phyloP scores from a whole-genome alignment of 2,888 invertebrate species.

The Trissonchulus sp. region DNA sequence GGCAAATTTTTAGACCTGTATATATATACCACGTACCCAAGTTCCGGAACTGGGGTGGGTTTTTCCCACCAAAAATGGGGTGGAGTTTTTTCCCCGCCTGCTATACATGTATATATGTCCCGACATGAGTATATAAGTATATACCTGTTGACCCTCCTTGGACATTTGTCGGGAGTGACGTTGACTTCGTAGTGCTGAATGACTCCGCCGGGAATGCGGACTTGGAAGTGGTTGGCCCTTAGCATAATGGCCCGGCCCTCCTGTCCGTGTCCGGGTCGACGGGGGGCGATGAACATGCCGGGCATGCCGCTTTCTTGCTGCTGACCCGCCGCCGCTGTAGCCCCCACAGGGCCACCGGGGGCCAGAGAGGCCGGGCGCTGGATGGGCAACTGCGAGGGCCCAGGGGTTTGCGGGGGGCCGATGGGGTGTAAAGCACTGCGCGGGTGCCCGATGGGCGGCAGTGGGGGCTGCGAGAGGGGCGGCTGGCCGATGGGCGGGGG shows the following conservation, averaged over 20 bases:
- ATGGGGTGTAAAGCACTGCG: conserved; percentile 2
- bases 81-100: no score
- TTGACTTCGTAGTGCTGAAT: conserved; percentile 99
- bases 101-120: no score
- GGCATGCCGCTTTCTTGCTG: conserved; percentile 24
- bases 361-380: conserved; percentile 18
- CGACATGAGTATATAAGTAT: no score
- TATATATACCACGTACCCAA: no score
- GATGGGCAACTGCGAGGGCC: background rate
- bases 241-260: conserved; percentile 93
- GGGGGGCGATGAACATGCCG: conserved; percentile 78
- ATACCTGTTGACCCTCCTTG: conserved; percentile 75
- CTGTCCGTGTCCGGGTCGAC: conserved; percentile 89
- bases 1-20: no score
- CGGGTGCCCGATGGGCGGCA: conserved; percentile 33
- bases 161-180: conserved; percentile 99
- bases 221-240: conserved; percentile 98
- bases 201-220: conserved; percentile 94
- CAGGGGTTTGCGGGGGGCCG: conserved; percentile 3
- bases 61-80: no score
- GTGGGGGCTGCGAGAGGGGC: conserved; percentile 24
- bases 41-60: no score
- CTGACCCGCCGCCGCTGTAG: background rate
- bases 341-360: conserved; percentile 28
- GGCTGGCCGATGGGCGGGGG: conserved; percentile 20